phyloP scores from a whole-genome alignment of 2,888 invertebrate species.

The Liopterus haemorrhoidalis region DNA sequence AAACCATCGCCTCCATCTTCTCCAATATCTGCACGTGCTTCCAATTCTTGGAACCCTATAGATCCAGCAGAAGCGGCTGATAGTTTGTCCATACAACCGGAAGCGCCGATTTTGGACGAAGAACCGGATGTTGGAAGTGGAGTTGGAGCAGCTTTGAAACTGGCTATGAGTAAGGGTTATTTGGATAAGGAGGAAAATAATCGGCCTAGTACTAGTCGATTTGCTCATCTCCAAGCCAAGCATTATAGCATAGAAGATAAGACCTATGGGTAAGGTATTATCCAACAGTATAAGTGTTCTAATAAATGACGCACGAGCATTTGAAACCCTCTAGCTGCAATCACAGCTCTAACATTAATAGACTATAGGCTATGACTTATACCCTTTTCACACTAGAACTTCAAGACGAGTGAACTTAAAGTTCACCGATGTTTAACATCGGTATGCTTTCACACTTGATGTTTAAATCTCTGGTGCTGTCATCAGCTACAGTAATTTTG shows the following conservation, averaged over 20 bases:
- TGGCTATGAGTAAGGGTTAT: slow-evolving; percentile 92
- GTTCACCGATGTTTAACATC: no score
- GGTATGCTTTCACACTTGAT: no score
- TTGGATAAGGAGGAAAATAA: slow-evolving; percentile 75
- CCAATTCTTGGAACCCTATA: slow-evolving; percentile 54
- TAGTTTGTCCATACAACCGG: slow-evolving; percentile 50
- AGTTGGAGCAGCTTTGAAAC: slow-evolving; percentile 80
- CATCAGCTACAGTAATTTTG: no score
- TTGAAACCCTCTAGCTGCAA: no score
- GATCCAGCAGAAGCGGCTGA: slow-evolving; percentile 46
- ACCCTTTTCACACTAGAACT: no score
- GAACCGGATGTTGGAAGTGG: slow-evolving; percentile 91
- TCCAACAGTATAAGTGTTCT: not conserved
- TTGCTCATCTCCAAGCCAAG: slow-evolving; percentile 70
- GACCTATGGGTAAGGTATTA: slow-evolving; percentile 53
- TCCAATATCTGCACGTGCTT: not conserved
- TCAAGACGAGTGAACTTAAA: no score
- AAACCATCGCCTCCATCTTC: slow-evolving; percentile 4
- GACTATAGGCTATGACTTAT: no score
- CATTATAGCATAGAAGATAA: slow-evolving; percentile 78
- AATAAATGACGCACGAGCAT: not conserved
- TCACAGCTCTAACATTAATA: no score
- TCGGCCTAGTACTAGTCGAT: slow-evolving; percentile 63
- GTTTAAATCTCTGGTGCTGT: no score
- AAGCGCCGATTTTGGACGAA: slow-evolving; percentile 73